Conservation (phyloP, 2,797 vertebrate species). For the Hypotaenidia okinawae region DNA sequence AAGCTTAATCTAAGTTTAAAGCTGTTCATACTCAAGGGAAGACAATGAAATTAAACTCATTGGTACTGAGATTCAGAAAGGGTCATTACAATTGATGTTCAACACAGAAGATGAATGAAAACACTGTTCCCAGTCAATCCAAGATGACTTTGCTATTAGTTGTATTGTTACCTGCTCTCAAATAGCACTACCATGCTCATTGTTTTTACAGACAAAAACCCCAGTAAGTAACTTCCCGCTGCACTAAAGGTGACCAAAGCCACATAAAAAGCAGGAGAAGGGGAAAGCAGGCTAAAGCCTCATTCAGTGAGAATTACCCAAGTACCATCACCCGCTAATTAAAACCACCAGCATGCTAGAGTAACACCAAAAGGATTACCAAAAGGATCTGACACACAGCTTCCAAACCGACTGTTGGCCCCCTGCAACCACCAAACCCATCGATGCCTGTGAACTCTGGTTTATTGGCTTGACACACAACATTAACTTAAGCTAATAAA, state of each 20-base stretch:
- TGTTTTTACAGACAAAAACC: background rate
- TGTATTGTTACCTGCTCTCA: background rate
- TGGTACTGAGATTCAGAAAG: background rate
- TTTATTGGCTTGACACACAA: background rate
- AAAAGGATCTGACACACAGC: background rate
- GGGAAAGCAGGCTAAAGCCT: background rate
- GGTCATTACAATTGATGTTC: background rate
- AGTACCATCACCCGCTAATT: background rate
- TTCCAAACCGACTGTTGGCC: background rate
- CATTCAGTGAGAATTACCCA: background rate
- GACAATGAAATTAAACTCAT: background rate
- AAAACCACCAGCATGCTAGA: background rate
- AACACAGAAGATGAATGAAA: background rate
- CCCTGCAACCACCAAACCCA: background rate
- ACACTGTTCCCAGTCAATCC: background rate
- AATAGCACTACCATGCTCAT: background rate
- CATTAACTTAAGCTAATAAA: conserved; percentile 27
- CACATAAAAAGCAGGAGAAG: background rate
- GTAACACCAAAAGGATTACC: background rate
- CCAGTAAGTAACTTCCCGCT: background rate
- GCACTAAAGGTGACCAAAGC: background rate
- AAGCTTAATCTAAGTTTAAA: background rate
- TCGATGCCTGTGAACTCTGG: background rate
- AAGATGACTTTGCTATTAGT: background rate
- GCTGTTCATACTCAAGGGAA: background rate